Evolutionary conservation across 1,140 invertebrate species (phyloP).

Genomic region (Aphelinus certus): DNA sequence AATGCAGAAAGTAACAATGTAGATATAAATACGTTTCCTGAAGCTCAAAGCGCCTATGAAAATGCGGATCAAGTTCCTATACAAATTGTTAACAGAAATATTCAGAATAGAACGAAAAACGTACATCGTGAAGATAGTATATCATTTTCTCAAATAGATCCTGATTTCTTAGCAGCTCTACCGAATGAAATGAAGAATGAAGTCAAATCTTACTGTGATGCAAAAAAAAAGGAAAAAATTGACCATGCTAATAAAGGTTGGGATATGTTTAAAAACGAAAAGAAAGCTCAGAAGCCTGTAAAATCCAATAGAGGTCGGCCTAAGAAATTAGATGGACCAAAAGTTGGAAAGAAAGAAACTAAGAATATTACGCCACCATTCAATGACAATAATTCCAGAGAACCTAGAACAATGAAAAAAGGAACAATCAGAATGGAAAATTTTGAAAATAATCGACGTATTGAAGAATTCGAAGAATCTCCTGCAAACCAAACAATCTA

Average conservation of each 20-base stretch:
- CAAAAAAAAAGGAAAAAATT: conserved; percentile 61
- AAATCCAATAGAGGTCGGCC: conserved; percentile 34
- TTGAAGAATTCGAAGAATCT: conserved; percentile 6
- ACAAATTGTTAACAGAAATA: not conserved
- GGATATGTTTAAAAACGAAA: conserved; percentile 45
- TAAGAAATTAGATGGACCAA: conserved; percentile 16
- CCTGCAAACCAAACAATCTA: conserved; percentile 29
- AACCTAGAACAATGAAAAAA: not conserved
- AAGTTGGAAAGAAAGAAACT: conserved; percentile 29
- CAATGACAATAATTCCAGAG: not conserved
- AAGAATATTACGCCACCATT: not conserved
- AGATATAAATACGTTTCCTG: conserved; percentile 8
- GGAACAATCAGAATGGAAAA: not conserved
- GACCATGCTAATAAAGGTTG: conserved; percentile 33
- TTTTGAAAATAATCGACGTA: conserved; percentile 15
- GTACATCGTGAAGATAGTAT: conserved; percentile 42
- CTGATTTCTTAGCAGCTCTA: conserved; percentile 65
- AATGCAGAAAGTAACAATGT: conserved; percentile 2
- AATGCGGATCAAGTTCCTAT: conserved; percentile 13
- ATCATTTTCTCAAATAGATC: conserved; percentile 63
- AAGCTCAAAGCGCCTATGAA: conserved; percentile 5
- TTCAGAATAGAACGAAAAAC: not conserved
- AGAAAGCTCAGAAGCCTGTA: conserved; percentile 34
- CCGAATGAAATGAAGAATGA: conserved; percentile 67
- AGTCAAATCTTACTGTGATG: conserved; percentile 63